Evolutionary conservation across 2,888 invertebrate species (phyloP).

Genomic region (Sipha maydis): DNA sequence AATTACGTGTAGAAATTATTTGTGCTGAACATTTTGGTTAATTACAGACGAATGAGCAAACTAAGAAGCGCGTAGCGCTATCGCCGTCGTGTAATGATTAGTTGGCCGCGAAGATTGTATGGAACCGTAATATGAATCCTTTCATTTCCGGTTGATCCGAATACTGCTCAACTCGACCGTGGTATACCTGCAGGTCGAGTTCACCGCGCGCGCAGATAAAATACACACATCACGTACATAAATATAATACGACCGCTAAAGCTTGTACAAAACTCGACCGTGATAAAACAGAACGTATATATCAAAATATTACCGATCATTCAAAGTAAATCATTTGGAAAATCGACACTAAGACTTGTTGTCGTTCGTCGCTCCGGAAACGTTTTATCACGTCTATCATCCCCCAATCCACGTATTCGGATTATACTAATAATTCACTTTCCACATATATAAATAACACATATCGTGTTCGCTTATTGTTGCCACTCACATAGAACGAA

Average conservation of each 20-base stretch:
- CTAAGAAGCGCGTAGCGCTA: neutral
- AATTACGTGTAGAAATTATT: conserved; percentile 21
- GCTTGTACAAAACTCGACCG: neutral
- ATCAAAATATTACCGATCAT: conserved; percentile 1
- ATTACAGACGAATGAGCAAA: conserved; percentile 49
- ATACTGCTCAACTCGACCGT: neutral
- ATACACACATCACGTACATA: neutral
- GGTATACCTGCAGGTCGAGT: neutral
- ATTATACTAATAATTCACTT: too few relatives aligned
- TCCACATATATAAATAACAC: neutral
- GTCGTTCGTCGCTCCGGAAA: conserved; percentile 13
- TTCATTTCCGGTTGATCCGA: conserved; percentile 40
- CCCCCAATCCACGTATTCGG: neutral
- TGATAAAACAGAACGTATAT: neutral
- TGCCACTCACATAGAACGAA: too few relatives aligned
- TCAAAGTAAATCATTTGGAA: conserved; percentile 34
- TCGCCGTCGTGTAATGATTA: conserved; percentile 3
- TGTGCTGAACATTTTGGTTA: conserved; percentile 16
- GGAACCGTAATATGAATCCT: neutral
- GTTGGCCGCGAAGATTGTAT: conserved; percentile 12
- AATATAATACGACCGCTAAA: neutral
- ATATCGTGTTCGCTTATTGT: too few relatives aligned
- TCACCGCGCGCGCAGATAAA: neutral
- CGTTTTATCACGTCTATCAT: neutral
- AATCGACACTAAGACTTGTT: conserved; percentile 20